These are phyloP conservation scores for Chrysodeixis includens DNA, from an alignment of 2,888 invertebrate species.

Conservation along the genomic window DNA sequence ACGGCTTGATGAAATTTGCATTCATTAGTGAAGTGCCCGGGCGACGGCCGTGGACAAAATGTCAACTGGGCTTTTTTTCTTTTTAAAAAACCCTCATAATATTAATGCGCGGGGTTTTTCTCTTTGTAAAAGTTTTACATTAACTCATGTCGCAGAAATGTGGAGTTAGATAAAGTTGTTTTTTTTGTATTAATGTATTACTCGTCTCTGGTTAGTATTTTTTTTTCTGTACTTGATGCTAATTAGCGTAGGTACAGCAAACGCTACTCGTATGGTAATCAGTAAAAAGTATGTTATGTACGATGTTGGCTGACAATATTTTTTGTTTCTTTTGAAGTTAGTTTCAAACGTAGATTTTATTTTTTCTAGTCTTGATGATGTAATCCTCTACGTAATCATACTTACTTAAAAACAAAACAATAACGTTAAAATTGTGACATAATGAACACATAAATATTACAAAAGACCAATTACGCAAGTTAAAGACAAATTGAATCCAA, in stretches of 20 bases:
- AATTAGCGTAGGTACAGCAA: slow-evolving; percentile 31
- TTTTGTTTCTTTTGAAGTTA: background rate
- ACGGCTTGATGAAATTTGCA: slow-evolving; percentile 83
- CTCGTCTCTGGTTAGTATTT: slow-evolving; percentile 16
- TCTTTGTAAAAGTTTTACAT: slow-evolving; percentile 57
- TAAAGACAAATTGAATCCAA: background rate
- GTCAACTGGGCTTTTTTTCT: slow-evolving; percentile 54
- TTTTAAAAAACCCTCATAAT: slow-evolving; percentile 50
- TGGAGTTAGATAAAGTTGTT: slow-evolving; percentile 43
- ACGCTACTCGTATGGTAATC: slow-evolving; percentile 6
- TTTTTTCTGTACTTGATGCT: slow-evolving; percentile 12
- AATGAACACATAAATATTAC: background rate
- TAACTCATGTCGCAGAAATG: slow-evolving; percentile 44
- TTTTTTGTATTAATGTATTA: slow-evolving; percentile 36
- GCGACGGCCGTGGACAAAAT: slow-evolving; percentile 62
- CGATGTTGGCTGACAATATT: slow-evolving; percentile 1
- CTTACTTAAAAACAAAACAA: background rate
- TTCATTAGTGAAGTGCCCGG: slow-evolving; percentile 79
- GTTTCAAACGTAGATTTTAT: background rate
- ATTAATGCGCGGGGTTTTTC: slow-evolving; percentile 54
- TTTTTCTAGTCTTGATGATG: background rate
- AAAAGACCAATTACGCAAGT: background rate
- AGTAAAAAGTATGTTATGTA: slow-evolving; percentile 11
- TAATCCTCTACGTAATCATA: background rate
- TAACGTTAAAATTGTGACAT: accelerated